Percentiles rank a stretch among this genome's conserved stretches.
phyloP scores from a whole-genome alignment of 2,113 vertebrate genomes.

The Solea solea region DNA sequence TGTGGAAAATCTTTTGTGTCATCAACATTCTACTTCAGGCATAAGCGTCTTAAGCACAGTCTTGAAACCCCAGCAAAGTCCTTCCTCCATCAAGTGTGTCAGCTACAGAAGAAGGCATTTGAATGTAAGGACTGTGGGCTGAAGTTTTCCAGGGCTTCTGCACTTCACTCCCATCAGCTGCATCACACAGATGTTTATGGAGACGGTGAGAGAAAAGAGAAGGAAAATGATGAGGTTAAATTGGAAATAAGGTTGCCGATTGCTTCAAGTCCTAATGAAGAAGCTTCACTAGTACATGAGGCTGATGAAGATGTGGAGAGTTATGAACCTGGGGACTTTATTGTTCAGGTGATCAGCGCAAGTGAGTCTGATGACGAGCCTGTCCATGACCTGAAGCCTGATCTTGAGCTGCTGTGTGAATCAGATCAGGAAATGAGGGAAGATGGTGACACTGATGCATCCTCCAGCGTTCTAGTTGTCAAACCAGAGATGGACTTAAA shows the following conservation, averaged over 20 bases:
- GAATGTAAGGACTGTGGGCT: conserved; percentile 81
- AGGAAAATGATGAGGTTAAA: conserved; percentile 3
- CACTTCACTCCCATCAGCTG: conserved; percentile 81
- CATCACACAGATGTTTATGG: conserved; percentile 75
- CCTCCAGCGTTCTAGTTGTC: conserved; percentile 19
- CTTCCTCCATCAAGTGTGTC: conserved; percentile 81
- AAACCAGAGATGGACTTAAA: conserved; percentile 76
- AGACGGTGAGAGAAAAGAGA: conserved; percentile 44
- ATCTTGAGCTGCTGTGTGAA: conserved; percentile 77
- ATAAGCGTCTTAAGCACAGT: conserved; percentile 76
- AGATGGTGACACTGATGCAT: conserved; percentile 22
- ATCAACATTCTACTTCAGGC: conserved; percentile 75
- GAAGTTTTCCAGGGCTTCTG: conserved; percentile 81
- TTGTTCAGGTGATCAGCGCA: conserved; percentile 74
- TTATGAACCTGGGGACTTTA: conserved; percentile 70
- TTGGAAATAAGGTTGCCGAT: conserved; percentile 24
- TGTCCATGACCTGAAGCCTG: conserved; percentile 64
- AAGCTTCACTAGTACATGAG: conserved; percentile 18
- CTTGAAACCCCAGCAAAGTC: conserved; percentile 78
- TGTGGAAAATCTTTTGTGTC: conserved; percentile 80
- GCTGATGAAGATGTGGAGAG: conserved; percentile 58
- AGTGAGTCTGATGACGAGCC: conserved; percentile 73
- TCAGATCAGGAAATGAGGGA: conserved; percentile 76
- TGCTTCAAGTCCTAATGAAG: conserved; percentile 15
- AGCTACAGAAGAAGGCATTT: conserved; percentile 83